Base-by-base conservation (phyloP, 1,140 invertebrate species). In the Brachystomella parvula region DNA sequence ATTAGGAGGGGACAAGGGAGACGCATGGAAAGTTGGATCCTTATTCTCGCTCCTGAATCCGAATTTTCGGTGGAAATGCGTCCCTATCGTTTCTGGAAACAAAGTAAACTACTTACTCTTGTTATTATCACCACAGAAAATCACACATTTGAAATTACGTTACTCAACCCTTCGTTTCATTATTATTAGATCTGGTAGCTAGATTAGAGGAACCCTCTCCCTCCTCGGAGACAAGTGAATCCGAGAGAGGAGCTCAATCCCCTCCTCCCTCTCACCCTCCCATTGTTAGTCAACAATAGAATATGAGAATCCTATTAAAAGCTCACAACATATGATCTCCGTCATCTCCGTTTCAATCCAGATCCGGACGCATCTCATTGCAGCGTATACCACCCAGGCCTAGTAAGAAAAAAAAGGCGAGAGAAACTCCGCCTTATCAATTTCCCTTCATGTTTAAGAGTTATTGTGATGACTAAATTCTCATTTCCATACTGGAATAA, bases 121-220 rank as follows among this genome's bases (percentile, higher is more conserved):
- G 26, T 60, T 26, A 64, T 68, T 68, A 68, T 68, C 66, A 35
- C 59, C 57, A 60, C 56, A 53, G 64, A 64, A 61, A 68, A 68
- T 68, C 66, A 68, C 62, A 68, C 66, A 68, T 64, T 61, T 61
- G 62, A 29, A 53, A 68, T 68, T 68, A 68, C 66, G 63, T 49
- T 64, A 62, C 63, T 64, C 62, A 68, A 39, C 66, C 66, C 66
- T 68, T 61, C 66, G 31, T 39, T 58, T 63, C 59, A 63, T 67
- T 64, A 57, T 63, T 9, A 32, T 60, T 60, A 32, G 24, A 32
- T 31, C 31, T 12, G 24, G 49, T 15, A 24, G 21, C 21, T 53
- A 26, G 49, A 53, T 53, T 53, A 9, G 12, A 6, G 49, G 49
- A 24, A 9, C 12, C 6, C 49, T 3, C 49, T 53, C 24, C 21